Evolutionary conservation across 2,888 invertebrate genomes (phyloP).

Genomic region (Rhopalosiphum nymphaeae): DNA sequence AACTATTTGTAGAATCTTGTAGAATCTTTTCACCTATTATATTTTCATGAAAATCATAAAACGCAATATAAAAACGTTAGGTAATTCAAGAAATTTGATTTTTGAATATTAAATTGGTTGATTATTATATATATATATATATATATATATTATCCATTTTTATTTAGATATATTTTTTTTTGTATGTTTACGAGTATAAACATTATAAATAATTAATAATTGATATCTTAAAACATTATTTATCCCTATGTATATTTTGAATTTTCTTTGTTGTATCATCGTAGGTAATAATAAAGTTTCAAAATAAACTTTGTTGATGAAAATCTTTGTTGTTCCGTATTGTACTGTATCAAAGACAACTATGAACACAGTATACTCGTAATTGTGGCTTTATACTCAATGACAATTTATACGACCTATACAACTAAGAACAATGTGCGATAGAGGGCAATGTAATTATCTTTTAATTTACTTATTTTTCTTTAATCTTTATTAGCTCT

Average conservation of each 20-base stretch:
- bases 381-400: background rate
- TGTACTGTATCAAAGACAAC: slow-evolving; percentile 5
- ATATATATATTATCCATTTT: background rate
- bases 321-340: slow-evolving; percentile 9
- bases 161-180: background rate
- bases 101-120: background rate
- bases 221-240: background rate
- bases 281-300: slow-evolving; percentile 5
- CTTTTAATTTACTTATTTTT: slow-evolving; percentile 21
- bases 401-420: background rate
- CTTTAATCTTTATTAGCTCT: background rate
- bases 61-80: background rate
- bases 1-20: background rate
- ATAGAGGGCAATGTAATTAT: background rate
- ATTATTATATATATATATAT: background rate
- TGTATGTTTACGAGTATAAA: background rate
- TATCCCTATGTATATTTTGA: background rate
- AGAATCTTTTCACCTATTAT: background rate
- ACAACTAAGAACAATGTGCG: background rate
- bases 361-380: background rate
- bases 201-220: background rate
- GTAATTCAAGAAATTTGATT: background rate
- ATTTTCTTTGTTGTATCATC: background rate
- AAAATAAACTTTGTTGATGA: background rate
- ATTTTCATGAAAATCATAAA: background rate